Evolutionary conservation across 2,888 invertebrate genomes (phyloP), one percentile per base, ranked within the genome.

Genomic region (Odontomyia ornata): DNA sequence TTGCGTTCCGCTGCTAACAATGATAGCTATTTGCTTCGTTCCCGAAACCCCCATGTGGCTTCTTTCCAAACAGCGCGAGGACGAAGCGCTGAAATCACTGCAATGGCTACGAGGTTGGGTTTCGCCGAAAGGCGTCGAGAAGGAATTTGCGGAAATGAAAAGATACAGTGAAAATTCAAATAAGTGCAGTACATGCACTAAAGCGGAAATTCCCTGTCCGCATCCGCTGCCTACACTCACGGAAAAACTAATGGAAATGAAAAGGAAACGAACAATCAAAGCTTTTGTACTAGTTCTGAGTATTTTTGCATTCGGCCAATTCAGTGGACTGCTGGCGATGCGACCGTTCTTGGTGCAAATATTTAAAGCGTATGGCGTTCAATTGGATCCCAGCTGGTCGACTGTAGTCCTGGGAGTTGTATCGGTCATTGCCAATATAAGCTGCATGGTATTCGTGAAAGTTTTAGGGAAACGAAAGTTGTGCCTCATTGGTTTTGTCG

Each of bases 31-130:
- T 0, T 82, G 88, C 0, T 87, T 89, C 83, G 90, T 90, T 1
- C 90, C 90, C 0, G 90, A 90, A 84, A 89, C 90, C 5, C 90
- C 90, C 47, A 86, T 89, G 81, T 90, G 90, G 90, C 83, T 90
- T n/a, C 80, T 90, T 77, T 89, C 90, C 0, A 89, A 89, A 80
- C 89, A 89, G 7, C 86, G 89, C 0, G 86, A 87, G 80, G 88
- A 88, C 81, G 89, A 90, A 11, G 90, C 90, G 0, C 80, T 88
- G 11, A 84, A 83, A 36, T 88, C 90, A 0, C 84, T 90, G n/a
- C 89, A 89, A 79, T 88, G 88, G 80, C 85, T 90, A 0, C 85
- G 90, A 76, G 90, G 90, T 15, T 81, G 81, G 81, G 80, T 80
- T 0, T 76, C 80, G 46, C 78, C 80, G 43, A 79, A 79, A 65